Percentiles rank a stretch among this genome's conserved stretches.
phyloP scores from a whole-genome alignment of 2,797 vertebrate genomes.

The Netta rufina region DNA sequence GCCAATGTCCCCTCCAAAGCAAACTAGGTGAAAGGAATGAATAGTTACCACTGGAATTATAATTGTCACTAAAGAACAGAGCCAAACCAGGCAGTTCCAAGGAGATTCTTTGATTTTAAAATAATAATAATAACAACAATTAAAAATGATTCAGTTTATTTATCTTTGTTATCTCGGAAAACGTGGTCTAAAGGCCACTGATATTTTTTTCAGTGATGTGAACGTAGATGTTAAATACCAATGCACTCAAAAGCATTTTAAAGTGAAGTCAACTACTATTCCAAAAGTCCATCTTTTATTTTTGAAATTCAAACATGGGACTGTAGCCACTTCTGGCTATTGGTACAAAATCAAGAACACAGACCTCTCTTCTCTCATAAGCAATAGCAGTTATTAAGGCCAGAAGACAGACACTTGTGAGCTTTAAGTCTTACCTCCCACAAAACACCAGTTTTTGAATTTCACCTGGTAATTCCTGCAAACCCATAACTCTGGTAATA shows the following conservation, averaged over 20 bases:
- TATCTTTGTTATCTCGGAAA: background rate
- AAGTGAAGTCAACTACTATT: background rate
- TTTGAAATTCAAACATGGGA: background rate
- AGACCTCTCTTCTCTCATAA: background rate
- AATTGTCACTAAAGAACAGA: background rate
- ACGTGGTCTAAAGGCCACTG: background rate
- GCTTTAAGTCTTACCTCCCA: background rate
- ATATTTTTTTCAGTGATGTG: background rate
- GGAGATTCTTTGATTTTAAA: background rate
- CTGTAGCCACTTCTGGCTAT: background rate
- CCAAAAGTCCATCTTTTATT: background rate
- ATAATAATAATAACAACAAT: background rate
- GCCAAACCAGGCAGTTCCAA: background rate
- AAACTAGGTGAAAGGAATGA: constrained; percentile 36
- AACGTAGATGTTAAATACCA: background rate
- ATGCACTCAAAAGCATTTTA: background rate
- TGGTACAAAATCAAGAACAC: constrained; percentile 17
- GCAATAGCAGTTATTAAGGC: background rate
- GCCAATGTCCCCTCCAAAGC: constrained; percentile 17
- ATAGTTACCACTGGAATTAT: constrained; percentile 29
- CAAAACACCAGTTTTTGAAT: background rate
- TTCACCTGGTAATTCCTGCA: background rate
- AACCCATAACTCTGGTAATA: background rate
- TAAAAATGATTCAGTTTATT: background rate
- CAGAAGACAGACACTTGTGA: background rate